Evolutionary conservation across 2,888 invertebrate species (phyloP), one percentile per base, ranked within the genome.

Genomic region (Hydraecia micacea): DNA sequence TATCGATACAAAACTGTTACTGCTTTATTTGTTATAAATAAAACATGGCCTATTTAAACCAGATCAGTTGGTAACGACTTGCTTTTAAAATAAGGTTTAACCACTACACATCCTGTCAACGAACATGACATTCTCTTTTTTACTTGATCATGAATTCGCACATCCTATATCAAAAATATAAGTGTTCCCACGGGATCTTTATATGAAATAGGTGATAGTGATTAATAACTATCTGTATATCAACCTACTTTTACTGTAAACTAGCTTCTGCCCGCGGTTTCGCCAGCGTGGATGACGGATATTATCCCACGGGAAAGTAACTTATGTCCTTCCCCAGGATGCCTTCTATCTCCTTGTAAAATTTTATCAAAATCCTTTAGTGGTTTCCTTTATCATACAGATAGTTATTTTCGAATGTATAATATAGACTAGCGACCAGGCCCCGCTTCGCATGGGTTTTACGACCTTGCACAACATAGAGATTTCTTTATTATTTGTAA

Each of bases 21-120:
- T 62, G 55, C 25, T 62, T 86, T 85, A 55, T 81, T 69, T 75
- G 25, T 63, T 32, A 55, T 46, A 73, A 71, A 55, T 46, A 80
- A 52, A 62, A 66, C 65, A 69, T 65, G 49, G 4, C 2, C 36
- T 69, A 63, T 83, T 77, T 83, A 82, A 76, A 76, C 72, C 52
- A 39, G 82, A 75, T 36, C 72, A 66, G 72, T 66, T 42, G 62
- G 74, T 75, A 70, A 70, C 49, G 18, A 70, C 36, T 70, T 36
- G 13, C 6, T 86, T 13, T 55, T 60, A 85, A 76, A 82, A 82
- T 83, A 82, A 82, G 18, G 4, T 55, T 52, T 25, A 62, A 72
- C 52, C 32, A 13, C 49, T 58, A 71, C 18, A 80, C 60, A 72
- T 84, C 62, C 73, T 81, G 85, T 42, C 32, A 32, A 32, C 15